These are phyloP conservation scores for Echinarachnius parma DNA, from an alignment of 53 echinoderm and acorn worm species.

Conservation along the genomic window DNA sequence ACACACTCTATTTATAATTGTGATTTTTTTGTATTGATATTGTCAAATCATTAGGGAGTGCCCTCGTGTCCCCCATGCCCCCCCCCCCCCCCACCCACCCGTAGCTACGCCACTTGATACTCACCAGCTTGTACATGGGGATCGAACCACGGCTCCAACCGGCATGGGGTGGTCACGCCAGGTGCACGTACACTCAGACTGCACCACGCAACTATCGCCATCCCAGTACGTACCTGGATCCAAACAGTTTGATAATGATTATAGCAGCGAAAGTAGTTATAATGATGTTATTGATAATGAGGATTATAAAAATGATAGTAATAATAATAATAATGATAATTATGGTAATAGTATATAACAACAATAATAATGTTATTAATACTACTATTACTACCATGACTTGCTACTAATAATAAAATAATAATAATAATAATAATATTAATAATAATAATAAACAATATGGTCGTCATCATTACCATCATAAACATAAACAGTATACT, in stretches of 20 bases:
- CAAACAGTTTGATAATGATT: not conserved
- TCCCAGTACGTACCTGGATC: conserved; percentile 50
- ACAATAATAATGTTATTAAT: too few species aligned
- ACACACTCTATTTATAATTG: too few species aligned
- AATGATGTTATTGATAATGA: not conserved
- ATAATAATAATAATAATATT: too few species aligned
- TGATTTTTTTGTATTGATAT: too few species aligned
- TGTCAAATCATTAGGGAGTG: too few species aligned
- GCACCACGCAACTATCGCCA: conserved; percentile 25
- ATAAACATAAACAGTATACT: too few species aligned
- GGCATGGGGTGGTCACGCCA: conserved; percentile 26
- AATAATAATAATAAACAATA: too few species aligned
- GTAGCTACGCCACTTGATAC: too few species aligned
- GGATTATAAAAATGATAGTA: not conserved
- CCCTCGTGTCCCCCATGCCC: too few species aligned
- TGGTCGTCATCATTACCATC: too few species aligned
- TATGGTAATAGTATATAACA: not conserved
- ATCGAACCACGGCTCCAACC: conserved; percentile 31
- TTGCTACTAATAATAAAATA: too few species aligned
- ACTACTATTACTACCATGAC: too few species aligned
- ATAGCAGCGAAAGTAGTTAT: not conserved
- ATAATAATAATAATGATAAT: not conserved
- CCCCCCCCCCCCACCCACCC: not conserved
- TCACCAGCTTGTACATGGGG: conserved; percentile 54
- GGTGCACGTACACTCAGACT: conserved; percentile 56